Evolutionary conservation across 2,797 vertebrate species (phyloP), one percentile per base, ranked within the genome.

Genomic region (Zalophus californianus): DNA sequence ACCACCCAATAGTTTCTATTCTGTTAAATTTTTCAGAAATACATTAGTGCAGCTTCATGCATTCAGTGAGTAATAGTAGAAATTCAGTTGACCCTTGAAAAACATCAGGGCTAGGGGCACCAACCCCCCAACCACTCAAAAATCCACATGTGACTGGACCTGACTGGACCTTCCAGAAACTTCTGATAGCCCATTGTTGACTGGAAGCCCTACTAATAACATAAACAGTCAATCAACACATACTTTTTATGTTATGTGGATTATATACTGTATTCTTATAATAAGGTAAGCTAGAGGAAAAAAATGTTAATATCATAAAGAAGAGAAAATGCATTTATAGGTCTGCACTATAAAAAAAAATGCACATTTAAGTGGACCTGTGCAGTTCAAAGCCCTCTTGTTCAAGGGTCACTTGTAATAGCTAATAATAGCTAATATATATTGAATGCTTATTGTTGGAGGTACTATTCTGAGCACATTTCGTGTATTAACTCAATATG

Each of bases 31-130:
- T 75, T 84, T 56, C 20, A 77, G 32, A 54, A 70, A 64, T 41
- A 23, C 1, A 21, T 82, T 86, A 73, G 23, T 85, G 7, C 27
- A 2, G 41, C 35, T 90, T 85, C 48, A 66, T 94, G 21, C 9
- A 52, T 66, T 92, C 50, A 25, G 54, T 77, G 35, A 82, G 44
- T 83, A 85, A 21, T 91, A 86, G 62, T 62, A 96, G 50, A 92
- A 83, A 48, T 75, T 75, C 27, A 75, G 1, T 11, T 75, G 44
- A 48, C 73, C 3, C 44, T 48, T 75, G 44, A 68, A 68, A 18
- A 68, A 35, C 32, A 35, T 32, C 8, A 4, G 32, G 15, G 64
- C 18, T 68, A 68, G 32, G 13, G 14, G 25, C 44, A 18, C 27
- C 73, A 29, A 75, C 15, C 27, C 44, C 8, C n/a, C 9, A 68